Evolutionary conservation across 1,140 invertebrate genomes (phyloP), one percentile per base, ranked within the genome.

Genomic region (Hycleus phaleratus): DNA sequence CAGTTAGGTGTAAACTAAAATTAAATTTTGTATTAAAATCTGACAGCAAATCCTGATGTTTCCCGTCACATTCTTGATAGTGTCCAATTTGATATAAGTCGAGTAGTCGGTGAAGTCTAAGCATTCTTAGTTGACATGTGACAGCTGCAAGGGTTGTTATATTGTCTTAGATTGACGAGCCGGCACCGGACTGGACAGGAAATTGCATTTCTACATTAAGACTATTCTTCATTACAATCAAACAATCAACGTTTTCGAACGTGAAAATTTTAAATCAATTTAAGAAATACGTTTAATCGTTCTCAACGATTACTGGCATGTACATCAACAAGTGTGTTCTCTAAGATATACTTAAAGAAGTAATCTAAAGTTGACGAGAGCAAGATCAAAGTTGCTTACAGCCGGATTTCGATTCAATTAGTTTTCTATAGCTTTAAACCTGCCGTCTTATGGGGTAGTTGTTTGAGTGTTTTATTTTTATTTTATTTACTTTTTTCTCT

Each of bases 361-460:
- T 56, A 61, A 64, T 62, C 63, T 58, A 58, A 59, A 62, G 52
- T 64, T 64, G 63, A 64, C 60, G 60, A 64, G 57, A 62, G 54
- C 58, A 60, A 62, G 63, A 53, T 53, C 51, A 53, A 53, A 53
- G 51, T 53, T 53, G 43, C 43, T 53, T 46, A 53, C 42, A 46
- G n/a, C 38, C 38, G 51, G 51, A 53, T 53, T 46, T 42, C 51
- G 39, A 53, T 53, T 53, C 51, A 53, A 53, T 53, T 53, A 53
- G 51, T 26, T 53, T 32, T 32, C 32, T 32, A 32, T 32, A 32
- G 32, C 32, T 32, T 53, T 53, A 53, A 53, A 53, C 39, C 51
- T 26, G 42, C 4, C 7, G 32, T 32, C 32, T 32, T 32, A 32
- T 5, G 7, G 32, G 32, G 32, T 7, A 32, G 32, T 32, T 32